A percentile compares a stretch with the other conserved stretches of the same genome.
Conservation (phyloP, 2,113 vertebrate species). For the Rynchops niger region DNA sequence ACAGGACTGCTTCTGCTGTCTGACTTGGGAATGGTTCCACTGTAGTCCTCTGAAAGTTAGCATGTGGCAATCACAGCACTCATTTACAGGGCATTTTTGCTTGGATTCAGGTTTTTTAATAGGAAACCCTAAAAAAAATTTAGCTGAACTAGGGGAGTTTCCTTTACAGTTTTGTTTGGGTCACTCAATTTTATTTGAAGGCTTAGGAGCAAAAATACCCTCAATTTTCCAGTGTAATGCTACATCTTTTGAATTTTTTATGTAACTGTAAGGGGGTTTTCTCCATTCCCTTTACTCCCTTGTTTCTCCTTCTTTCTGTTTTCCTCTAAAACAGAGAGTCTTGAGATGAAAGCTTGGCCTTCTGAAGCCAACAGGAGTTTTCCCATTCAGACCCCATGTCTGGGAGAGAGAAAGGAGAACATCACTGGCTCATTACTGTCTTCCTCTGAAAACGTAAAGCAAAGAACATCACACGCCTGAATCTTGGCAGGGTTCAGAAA, state of each 20-base stretch:
- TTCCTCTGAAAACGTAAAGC: neutral
- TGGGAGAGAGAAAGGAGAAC: constrained; percentile 6
- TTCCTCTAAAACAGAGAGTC: neutral
- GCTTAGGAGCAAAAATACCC: neutral
- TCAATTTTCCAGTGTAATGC: neutral
- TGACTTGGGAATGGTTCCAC: neutral
- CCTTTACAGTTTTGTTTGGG: neutral
- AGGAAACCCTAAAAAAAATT: neutral
- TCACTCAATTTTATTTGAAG: neutral
- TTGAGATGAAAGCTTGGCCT: neutral
- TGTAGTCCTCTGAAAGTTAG: neutral
- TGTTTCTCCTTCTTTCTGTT: neutral
- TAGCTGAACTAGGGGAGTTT: neutral
- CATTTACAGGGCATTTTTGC: neutral
- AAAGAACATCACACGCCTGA: neutral
- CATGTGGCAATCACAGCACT: neutral
- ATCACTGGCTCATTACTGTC: neutral
- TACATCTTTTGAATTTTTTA: neutral
- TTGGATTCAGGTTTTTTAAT: neutral
- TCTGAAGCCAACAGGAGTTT: neutral
- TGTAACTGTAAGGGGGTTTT: neutral
- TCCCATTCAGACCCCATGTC: neutral
- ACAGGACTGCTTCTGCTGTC: neutral
- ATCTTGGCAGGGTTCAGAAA: constrained; percentile 25
- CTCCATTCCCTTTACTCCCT: neutral